Conservation (phyloP, 2,113 vertebrate genomes). For the Eubucco bourcierii region DNA sequence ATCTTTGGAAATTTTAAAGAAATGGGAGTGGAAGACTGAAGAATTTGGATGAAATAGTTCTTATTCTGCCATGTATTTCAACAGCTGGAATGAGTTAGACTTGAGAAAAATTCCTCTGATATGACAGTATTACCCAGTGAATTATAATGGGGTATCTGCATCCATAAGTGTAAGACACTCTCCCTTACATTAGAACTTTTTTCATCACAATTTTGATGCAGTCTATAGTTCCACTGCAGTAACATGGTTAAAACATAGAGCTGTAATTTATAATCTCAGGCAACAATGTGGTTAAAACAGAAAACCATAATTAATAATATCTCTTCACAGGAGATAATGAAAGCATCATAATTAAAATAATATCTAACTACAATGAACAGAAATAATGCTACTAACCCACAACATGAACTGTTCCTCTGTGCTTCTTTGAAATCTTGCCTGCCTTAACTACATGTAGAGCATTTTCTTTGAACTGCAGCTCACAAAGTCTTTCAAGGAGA, state of each 20-base stretch:
- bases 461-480: constrained; percentile 84
- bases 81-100: neutral
- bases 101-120: neutral
- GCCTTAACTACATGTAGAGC: constrained; percentile 73
- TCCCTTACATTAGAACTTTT: neutral
- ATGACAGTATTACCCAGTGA: neutral
- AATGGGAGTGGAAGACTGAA: neutral
- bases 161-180: neutral
- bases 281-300: neutral
- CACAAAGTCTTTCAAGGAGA: constrained; percentile 85
- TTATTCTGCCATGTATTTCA: neutral
- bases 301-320: neutral
- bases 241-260: neutral
- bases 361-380: neutral
- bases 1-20: neutral
- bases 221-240: constrained; percentile 11
- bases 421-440: constrained; percentile 81
- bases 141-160: neutral
- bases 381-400: constrained; percentile 75
- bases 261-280: neutral
- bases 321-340: neutral
- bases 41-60: neutral
- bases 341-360: neutral
- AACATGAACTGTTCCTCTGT: constrained; percentile 77
- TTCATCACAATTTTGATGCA: neutral